These are phyloP conservation scores for Aplochiton taeniatus DNA, from an alignment of 2,797 vertebrate genomes.

Conservation along the genomic window DNA sequence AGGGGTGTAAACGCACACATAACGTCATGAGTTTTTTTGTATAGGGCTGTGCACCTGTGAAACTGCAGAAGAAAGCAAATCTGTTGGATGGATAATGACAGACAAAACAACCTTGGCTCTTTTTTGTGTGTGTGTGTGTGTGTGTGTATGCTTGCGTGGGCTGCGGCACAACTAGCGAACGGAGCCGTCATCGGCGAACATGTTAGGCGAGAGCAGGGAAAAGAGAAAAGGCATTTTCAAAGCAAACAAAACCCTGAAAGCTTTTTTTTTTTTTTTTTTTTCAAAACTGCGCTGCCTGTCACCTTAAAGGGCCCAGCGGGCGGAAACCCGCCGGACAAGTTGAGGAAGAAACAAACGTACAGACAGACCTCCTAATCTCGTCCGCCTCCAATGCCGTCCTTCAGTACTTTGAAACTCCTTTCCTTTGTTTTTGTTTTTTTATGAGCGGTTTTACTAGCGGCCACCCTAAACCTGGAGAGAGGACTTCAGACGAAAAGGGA, in stretches of 20 bases:
- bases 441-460: not conserved
- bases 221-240: conserved; percentile 42
- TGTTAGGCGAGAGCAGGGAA: conserved; percentile 7
- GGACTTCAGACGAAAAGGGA: not conserved
- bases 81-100: no score
- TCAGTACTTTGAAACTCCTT: not conserved
- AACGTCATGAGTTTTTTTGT: no score
- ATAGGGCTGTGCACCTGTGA: not conserved
- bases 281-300: conserved; percentile 35
- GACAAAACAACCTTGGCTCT: not conserved
- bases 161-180: not conserved
- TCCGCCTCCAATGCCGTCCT: not conserved
- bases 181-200: not conserved
- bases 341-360: conserved; percentile 36
- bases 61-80: not conserved
- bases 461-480: not conserved
- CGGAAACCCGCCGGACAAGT: conserved; percentile 61
- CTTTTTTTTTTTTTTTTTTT: no score
- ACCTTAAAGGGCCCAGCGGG: conserved; percentile 37
- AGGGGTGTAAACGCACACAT: no score
- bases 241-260: conserved; percentile 47
- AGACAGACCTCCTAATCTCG: conserved; percentile 16
- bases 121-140: not conserved
- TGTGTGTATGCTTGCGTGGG: not conserved
- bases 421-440: no score